Base-by-base conservation (phyloP, 1,140 invertebrate species). In the Vanessa atalanta region DNA sequence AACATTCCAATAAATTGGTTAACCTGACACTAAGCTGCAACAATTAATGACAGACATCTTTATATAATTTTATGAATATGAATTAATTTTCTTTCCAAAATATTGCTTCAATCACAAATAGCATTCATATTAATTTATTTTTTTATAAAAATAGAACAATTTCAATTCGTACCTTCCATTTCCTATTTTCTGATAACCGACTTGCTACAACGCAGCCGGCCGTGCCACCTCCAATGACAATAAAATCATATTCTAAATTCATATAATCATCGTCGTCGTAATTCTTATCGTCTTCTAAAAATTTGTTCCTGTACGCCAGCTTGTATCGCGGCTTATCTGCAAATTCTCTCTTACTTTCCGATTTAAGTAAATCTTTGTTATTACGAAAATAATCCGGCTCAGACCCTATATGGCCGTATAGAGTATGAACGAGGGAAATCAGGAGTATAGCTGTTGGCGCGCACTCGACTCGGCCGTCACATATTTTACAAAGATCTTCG, bases 371-470 rank as follows among this genome's bases (percentile, higher is more conserved):
- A 47, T 76, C 48, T 53, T 73, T 82, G 26, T 83, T 85, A 5
- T 77, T 77, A 0, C 87, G 83, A 70, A 92, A 90, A 70, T 92
- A 92, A 61, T 92, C 82, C 0, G 89, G 87, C 68, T 89, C 86
- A 7, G 87, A 77, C 0, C 84, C 85, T 14, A 92, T 85, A 65
- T 87, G 80, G 0, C 90, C 90, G 57, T 89, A 92, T 5, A 92
- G 64, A 9, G 90, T 88, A 61, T 92, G 89, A 0, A 92, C 82
- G 4, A 92, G 75, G 1, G 89, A 84, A 20, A 92, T 89, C 13
- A 92, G 86, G 0, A 92, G 86, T 37, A 92, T 87, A 14, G 90
- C 90, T 0, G 90, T 92, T 7, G 90, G 90, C 5, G 90, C 90
- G 64, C 90, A 92, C 61, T 92, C 90, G 13, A 92, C 84, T 68